These are phyloP conservation scores for Alligator mississippiensis DNA, from an alignment of 2,113 vertebrate species.

Conservation along the genomic window DNA sequence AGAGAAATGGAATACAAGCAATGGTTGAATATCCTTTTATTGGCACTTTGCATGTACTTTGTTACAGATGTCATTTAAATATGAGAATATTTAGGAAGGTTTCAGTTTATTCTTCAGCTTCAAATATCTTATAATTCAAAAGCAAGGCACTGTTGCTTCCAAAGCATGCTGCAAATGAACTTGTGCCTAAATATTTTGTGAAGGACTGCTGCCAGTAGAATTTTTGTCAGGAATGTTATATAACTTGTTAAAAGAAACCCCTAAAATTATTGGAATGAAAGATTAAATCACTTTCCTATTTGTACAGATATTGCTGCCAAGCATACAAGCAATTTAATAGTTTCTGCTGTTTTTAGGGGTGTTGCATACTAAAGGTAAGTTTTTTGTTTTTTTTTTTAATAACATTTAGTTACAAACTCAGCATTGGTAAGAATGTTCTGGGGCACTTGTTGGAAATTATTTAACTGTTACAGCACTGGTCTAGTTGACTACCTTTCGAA, in stretches of 20 bases:
- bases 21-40: conserved; percentile 98
- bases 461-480: no score
- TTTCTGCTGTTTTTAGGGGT: neutral
- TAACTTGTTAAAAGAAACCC: neutral
- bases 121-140: neutral
- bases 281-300: neutral
- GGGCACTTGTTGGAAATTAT: no score
- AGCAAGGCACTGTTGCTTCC: neutral
- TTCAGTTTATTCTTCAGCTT: neutral
- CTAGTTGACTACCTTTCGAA: no score
- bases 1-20: conserved; percentile 95
- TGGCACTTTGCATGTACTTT: neutral
- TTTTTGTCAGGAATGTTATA: neutral
- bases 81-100: neutral
- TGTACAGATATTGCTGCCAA: neutral
- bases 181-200: neutral
- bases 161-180: neutral
- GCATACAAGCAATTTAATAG: neutral
- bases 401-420: no score
- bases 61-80: neutral
- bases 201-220: neutral
- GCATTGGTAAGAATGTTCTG: no score
- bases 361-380: neutral
- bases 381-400: no score
- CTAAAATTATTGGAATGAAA: neutral